Base-by-base conservation (phyloP, 2,797 vertebrate species). In the Pantherophis alleghaniensis region DNA sequence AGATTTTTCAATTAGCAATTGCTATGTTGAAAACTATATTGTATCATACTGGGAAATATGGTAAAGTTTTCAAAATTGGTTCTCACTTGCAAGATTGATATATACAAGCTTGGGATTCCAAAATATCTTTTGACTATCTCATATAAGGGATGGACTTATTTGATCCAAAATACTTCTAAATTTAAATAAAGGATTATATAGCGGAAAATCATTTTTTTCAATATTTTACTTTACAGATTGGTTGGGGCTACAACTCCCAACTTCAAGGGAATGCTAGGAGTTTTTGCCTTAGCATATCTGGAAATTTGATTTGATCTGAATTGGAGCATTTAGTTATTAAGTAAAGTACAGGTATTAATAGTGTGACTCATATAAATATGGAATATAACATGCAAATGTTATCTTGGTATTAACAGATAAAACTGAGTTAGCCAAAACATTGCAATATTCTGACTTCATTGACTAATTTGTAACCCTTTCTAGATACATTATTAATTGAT, bases 1-100 rank as follows among this genome's bases (percentile, higher is more conserved):
- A 96, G 96, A 96, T 97, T 97, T 97, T 95, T 97, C 96, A 96
- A 95, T 97, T 97, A 97, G 96, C 96, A 97, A 93, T 96, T 97
- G 96, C 95, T 95, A 96, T 93, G 92, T 95, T 94, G 94, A 95
- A 97, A 97, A 97, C 37, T 97, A 95, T 96, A 95, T 95, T 96
- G 95, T 94, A 97, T 96, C 95, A 96, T 96, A 95, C 95, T 96
- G 94, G 96, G 94, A 96, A 96, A 94, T 94, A 94, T 91, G 88
- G 92, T 95, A 95, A 89, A 2, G 74, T 55, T 63, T 95, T 97
- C 94, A 4, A 95, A 94, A 94, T 92, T 90, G 95, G 96, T 69
- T 86, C 92, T 93, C 93, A 86, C 91, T 94, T 94, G 95, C 93
- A 95, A 60, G 94, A 96, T 96, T 97, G 94, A 95, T 91, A 95